Percentiles rank a stretch among this genome's conserved stretches.
phyloP scores from a whole-genome alignment of 2,888 invertebrate species.

The Eueremaeus valkanovi region DNA sequence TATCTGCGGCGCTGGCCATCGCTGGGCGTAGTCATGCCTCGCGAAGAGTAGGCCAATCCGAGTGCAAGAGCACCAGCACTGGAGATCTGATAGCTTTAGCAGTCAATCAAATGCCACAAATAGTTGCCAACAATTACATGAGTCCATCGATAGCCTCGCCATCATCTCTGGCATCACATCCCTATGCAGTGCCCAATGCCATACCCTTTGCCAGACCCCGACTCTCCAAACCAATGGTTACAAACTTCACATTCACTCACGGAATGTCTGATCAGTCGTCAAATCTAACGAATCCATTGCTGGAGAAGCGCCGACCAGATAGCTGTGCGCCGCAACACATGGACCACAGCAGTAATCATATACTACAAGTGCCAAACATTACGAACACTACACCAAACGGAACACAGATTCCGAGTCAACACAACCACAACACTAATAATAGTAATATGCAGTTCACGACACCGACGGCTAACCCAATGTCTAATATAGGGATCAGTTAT shows the following conservation, averaged over 20 bases:
- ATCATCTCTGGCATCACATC: no score
- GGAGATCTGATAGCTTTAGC: conserved; percentile 43
- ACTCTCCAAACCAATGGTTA: no score
- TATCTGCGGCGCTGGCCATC: conserved; percentile 27
- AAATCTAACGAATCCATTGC: conserved; percentile 37
- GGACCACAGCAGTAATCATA: not conserved
- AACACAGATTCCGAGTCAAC: not conserved
- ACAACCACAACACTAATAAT: not conserved
- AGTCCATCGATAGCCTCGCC: not conserved
- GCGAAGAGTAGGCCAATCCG: conserved; percentile 17
- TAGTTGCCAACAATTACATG: not conserved
- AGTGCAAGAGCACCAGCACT: conserved; percentile 46
- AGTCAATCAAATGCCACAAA: not conserved
- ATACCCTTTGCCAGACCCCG: not conserved
- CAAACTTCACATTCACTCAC: conserved; percentile 45
- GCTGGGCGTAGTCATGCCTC: conserved; percentile 5
- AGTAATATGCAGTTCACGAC: not conserved
- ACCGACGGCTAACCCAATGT: no score
- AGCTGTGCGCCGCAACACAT: conserved; percentile 19
- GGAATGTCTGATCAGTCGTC: conserved; percentile 46
- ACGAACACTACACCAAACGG: conserved; percentile 16
- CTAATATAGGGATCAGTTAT: no score
- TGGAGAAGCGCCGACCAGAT: conserved; percentile 40
- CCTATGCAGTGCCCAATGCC: not conserved
- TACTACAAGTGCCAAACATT: not conserved